Base-by-base conservation (phyloP, 2,113 vertebrate species). In the Podiceps cristatus region DNA sequence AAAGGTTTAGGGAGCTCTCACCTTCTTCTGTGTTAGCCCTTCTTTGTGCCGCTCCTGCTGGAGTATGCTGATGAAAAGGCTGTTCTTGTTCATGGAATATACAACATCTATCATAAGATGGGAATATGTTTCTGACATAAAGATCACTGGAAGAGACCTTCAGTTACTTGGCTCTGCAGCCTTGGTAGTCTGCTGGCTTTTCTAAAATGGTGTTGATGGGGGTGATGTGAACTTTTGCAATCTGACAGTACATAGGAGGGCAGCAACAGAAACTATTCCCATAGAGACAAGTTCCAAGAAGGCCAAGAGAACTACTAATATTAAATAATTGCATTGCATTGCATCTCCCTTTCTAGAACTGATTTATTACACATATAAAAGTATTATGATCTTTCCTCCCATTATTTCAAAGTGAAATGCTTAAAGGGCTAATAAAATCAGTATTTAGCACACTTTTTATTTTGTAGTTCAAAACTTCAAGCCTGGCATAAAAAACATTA, bases 371-470 rank as follows among this genome's bases (percentile, higher is more conserved):
- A 84, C 15, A 12, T 90, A 92, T 88, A 92, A 93, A 96, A 84
- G n/a, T 91, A 91, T 93, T 80, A 93, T 88, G 75, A 92, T 91
- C 88, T 88, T 95, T 96, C 52, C 52, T 92, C 49, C 72, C 71
- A 86, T 95, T 96, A 84, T 95, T 96, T 92, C 86, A 93, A 94
- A 96, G 68, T 63, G 85, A 94, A 97, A 63, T 86, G 79, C 90
- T 94, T 95, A 93, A 94, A 97, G 83, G 55, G 16, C 80, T 95
- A 96, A 95, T 96, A 97, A 97, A 96, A 88, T 83, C 90, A 83
- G 85, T 93, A 90, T 86, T 97, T 97, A 95, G 22, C 72, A 94
- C 74, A 92, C 69, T 90, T 96, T 93, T 94, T 96, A 94, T 94
- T 96, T 95, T 73, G 85, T 62, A 86, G 59, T 90, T 96, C 95